phyloP scores from a whole-genome alignment of 1,140 invertebrate genomes.

The Leucophenga varia region DNA sequence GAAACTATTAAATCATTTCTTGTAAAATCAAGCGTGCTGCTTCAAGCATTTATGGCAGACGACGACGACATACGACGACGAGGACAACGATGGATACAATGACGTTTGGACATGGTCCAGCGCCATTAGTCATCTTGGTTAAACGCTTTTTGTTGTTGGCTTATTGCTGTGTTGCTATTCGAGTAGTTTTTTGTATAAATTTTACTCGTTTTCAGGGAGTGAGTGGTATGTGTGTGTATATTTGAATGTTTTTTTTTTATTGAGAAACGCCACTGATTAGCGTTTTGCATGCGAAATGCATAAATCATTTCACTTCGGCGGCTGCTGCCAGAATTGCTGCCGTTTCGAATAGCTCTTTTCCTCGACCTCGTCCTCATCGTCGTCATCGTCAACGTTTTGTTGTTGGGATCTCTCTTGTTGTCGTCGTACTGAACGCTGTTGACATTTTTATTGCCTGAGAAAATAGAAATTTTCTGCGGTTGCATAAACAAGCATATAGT shows the following conservation, averaged over 20 bases:
- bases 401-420: conserved; percentile 25
- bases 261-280: conserved; percentile 35
- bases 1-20: no score
- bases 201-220: no score
- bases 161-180: conserved; percentile 6
- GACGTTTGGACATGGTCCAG: conserved; percentile 29
- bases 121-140: conserved; percentile 50
- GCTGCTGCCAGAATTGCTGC: no score
- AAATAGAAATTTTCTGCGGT: conserved; percentile 40
- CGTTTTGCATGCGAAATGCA: conserved; percentile 50
- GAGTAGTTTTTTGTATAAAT: conserved; percentile 17
- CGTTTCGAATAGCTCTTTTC: no score
- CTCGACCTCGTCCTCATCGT: no score
- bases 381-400: conserved; percentile 4
- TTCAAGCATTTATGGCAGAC: no score
- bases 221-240: neutral
- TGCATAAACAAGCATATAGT: no score
- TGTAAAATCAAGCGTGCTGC: no score
- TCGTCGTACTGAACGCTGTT: conserved; percentile 24
- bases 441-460: conserved; percentile 52
- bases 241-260: no score
- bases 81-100: no score
- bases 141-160: conserved; percentile 38
- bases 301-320: conserved; percentile 29
- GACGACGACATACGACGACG: no score